phyloP scores from a whole-genome alignment of 2,888 invertebrate genomes.

The Allacma fusca region DNA sequence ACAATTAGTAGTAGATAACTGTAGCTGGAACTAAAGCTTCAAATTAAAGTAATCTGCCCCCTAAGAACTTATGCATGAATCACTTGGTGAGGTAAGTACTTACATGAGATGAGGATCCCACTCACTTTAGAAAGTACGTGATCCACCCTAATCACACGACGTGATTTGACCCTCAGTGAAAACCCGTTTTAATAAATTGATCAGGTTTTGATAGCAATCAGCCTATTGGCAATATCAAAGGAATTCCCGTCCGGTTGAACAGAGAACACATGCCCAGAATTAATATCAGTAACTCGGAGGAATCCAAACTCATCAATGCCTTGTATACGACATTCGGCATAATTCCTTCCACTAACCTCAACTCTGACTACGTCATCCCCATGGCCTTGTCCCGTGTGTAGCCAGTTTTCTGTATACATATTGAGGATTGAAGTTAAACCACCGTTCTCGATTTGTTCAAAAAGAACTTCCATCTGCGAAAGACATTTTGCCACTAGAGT shows the following conservation, averaged over 20 bases:
- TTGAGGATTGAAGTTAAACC: conserved; percentile 72
- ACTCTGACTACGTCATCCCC: conserved; percentile 75
- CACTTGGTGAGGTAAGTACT: too few relatives aligned
- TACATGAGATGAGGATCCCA: too few relatives aligned
- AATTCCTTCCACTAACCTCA: conserved; percentile 68
- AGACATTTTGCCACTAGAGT: conserved; percentile 74
- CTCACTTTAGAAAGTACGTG: too few relatives aligned
- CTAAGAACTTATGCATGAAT: too few relatives aligned
- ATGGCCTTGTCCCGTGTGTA: conserved; percentile 71
- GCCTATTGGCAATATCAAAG: conserved; percentile 91
- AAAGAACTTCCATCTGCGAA: too few relatives aligned
- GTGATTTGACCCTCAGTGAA: too few relatives aligned
- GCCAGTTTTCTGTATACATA: conserved; percentile 88
- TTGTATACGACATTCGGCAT: conserved; percentile 73
- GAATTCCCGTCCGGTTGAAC: conserved; percentile 96
- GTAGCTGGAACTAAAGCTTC: too few relatives aligned
- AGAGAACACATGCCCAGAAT: conserved; percentile 70
- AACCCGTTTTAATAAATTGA: too few relatives aligned
- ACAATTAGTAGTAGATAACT: too few relatives aligned
- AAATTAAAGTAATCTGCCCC: too few relatives aligned
- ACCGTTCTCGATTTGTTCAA: conserved; percentile 61
- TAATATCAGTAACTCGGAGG: conserved; percentile 74
- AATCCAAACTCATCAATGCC: conserved; percentile 91
- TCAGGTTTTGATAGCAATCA: conserved; percentile 71
- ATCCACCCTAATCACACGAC: too few relatives aligned